Evolutionary conservation across 2,797 vertebrate genomes (phyloP).

Genomic region (Rhinophrynus dorsalis): DNA sequence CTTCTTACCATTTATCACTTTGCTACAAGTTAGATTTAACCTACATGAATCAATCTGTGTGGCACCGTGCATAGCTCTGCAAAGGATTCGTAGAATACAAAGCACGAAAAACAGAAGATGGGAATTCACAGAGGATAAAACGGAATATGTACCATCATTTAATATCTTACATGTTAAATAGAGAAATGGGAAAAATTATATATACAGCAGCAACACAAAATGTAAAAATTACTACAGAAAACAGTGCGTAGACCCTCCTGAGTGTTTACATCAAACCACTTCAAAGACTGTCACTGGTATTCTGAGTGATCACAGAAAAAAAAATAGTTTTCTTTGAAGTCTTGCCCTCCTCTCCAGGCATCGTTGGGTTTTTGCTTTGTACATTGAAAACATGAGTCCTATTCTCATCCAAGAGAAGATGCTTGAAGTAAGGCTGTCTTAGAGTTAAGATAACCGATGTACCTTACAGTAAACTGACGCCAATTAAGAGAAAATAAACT

Average conservation of each 20-base stretch:
- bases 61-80: slow-evolving; percentile 48
- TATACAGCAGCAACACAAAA: slow-evolving; percentile 93
- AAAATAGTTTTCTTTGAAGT: slow-evolving; percentile 70
- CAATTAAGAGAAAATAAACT: slow-evolving; percentile 54
- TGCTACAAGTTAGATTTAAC: slow-evolving; percentile 53
- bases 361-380: slow-evolving; percentile 75
- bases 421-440: slow-evolving; percentile 63
- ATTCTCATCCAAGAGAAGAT: slow-evolving; percentile 66
- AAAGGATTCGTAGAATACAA: slow-evolving; percentile 73
- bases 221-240: slow-evolving; percentile 87
- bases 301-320: slow-evolving; percentile 71
- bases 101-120: slow-evolving; percentile 82
- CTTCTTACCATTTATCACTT: slow-evolving; percentile 56
- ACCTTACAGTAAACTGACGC: slow-evolving; percentile 68
- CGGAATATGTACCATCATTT: slow-evolving; percentile 78
- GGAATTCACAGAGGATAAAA: slow-evolving; percentile 71
- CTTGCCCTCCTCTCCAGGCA: slow-evolving; percentile 66
- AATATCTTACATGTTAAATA: slow-evolving; percentile 79
- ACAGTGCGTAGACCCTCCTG: slow-evolving; percentile 94
- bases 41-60: slow-evolving; percentile 46
- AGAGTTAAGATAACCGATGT: slow-evolving; percentile 69
- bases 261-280: slow-evolving; percentile 72
- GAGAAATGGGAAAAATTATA: slow-evolving; percentile 67
- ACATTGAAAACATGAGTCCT: slow-evolving; percentile 69
- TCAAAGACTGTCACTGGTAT: slow-evolving; percentile 69